phyloP scores from a whole-genome alignment of 2,113 vertebrate genomes.

The Daboia siamensis region DNA sequence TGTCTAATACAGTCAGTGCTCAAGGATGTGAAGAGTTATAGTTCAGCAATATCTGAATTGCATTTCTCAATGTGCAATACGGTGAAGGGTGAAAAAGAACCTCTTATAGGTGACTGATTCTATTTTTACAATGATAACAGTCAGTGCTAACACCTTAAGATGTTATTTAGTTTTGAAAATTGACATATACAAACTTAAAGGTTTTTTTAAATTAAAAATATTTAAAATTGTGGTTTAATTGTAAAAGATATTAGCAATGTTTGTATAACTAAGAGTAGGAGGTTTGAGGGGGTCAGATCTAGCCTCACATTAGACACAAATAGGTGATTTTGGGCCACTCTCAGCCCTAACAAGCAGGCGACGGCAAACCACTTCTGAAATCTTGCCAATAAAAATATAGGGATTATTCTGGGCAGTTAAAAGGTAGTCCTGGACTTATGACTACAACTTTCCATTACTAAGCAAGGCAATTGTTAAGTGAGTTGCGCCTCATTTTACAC shows the following conservation, averaged over 20 bases:
- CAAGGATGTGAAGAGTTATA: background rate
- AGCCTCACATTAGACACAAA: background rate
- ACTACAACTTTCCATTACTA: no score
- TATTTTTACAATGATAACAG: background rate
- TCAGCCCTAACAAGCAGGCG: background rate
- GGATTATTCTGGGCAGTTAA: no score
- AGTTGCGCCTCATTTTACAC: no score
- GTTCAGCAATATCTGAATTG: background rate
- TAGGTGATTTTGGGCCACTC: background rate
- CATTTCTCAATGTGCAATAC: background rate
- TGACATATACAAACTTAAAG: background rate
- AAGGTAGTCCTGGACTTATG: no score
- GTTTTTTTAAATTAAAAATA: background rate
- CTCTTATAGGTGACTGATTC: background rate
- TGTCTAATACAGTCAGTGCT: background rate
- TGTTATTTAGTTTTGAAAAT: background rate
- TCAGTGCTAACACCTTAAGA: background rate
- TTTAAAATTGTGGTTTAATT: background rate
- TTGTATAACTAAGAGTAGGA: background rate
- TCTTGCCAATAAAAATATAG: background rate
- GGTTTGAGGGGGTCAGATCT: background rate
- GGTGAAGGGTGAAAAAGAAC: no score
- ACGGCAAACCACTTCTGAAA: background rate
- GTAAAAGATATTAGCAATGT: no score
- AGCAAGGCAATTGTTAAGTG: no score